Evolutionary conservation across 2,113 vertebrate species (phyloP).

Genomic region (Burhinus bistriatus): DNA sequence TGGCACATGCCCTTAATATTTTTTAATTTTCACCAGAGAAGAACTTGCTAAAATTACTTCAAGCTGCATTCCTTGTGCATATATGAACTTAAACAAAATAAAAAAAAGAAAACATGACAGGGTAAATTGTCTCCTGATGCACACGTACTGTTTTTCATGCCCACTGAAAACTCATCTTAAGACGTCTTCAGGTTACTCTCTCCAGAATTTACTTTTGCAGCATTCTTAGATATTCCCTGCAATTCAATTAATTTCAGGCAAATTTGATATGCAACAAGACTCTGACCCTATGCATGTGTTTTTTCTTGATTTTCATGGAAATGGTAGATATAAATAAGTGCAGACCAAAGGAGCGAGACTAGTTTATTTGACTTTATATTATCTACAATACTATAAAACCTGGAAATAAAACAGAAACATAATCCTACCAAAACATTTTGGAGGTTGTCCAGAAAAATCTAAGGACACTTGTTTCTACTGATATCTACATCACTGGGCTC

Average conservation of each 20-base stretch:
- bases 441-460: not conserved
- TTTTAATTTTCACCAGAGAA: not conserved
- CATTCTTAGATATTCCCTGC: not conserved
- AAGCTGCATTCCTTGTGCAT: not conserved
- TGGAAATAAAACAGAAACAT: constrained; percentile 32
- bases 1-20: constrained; percentile 1
- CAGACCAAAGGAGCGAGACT: not conserved
- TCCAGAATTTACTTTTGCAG: not conserved
- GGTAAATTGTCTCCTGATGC: not conserved
- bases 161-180: not conserved
- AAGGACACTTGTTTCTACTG: not conserved
- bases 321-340: not conserved
- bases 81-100: not conserved
- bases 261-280: not conserved
- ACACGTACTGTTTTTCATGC: not conserved
- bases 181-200: not conserved
- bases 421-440: constrained; percentile 1
- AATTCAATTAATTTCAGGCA: not conserved
- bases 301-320: constrained; percentile 14
- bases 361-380: constrained; percentile 57
- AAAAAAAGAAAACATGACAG: not conserved
- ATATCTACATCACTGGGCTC: not conserved
- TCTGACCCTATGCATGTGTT: not conserved
- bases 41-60: constrained; percentile 29
- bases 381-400: not conserved